Evolutionary conservation across 2,113 vertebrate species (phyloP), one percentile per base, ranked within the genome.

Genomic region (Mesocricetus auratus): DNA sequence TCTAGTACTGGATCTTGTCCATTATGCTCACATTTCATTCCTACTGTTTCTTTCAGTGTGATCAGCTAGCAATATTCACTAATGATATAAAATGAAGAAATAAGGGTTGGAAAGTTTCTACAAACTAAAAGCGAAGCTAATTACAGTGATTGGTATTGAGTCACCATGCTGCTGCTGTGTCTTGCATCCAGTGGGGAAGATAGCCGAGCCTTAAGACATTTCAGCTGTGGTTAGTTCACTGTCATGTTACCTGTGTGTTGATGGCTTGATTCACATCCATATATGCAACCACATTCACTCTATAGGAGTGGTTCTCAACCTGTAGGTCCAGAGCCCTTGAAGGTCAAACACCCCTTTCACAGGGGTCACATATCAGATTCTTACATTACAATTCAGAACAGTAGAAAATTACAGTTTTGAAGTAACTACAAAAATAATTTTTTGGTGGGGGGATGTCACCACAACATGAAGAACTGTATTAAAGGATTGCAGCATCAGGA

Each of bases 111-210:
- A 0, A 71, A 13, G 22, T 36, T 62, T 88, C 39, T 66, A 81
- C n/a, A 29, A 83, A 47, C 6, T 58, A 47, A 85, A 73, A 42
- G 6, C 64, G 75, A 50, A 47, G 3, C 24, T 62, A 7, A 31
- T 39, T 1, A 1, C 5, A 56, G 31, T 4, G 1, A 9, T 81
- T 11, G 1, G 7, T 50, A 7, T 56, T 42, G 1, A 86, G n/a
- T 29, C 7, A 45, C 36, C 58, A 47, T 3, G 29, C 24, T 22
- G 24, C 19, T 22, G 3, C 36, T 68, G 45, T 8, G n/a, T 91
- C 93, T 56, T 94, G 64, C 68, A 86, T 17, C 56, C 7, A 0
- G 16, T 17, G 71, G 5, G 7, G 31, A 93, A 93, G 73, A 15
- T 22, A 81, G 45, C 5, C 53, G 64, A 0, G 62, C 83, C 29